These are phyloP conservation scores for Porites rus DNA, from an alignment of 92 coral and sea anemone species.

Conservation along the genomic window DNA sequence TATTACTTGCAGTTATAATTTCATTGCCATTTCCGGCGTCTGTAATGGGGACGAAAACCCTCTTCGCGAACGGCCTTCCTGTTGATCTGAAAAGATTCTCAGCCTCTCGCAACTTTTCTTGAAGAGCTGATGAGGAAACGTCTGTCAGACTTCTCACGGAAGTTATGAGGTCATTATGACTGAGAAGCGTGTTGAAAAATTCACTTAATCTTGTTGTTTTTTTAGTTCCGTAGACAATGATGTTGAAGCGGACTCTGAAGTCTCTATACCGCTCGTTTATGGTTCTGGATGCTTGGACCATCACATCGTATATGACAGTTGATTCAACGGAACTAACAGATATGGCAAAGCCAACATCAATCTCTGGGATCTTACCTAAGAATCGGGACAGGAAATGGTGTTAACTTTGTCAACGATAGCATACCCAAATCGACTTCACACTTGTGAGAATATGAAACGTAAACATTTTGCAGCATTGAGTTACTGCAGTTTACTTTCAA, in stretches of 20 bases:
- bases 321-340: constrained; percentile 63
- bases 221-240: constrained; percentile 67
- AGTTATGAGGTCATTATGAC: constrained; percentile 36
- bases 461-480: too few relatives aligned
- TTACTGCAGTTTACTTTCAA: too few relatives aligned
- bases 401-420: too few relatives aligned
- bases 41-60: constrained; percentile 78
- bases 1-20: constrained; percentile 7
- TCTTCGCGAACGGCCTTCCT: constrained; percentile 75
- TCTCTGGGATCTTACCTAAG: constrained; percentile 51
- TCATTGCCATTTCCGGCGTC: constrained; percentile 54
- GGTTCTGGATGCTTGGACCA: constrained; percentile 54
- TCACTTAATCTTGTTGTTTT: constrained; percentile 28
- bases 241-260: constrained; percentile 65
- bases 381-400: neutral
- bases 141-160: constrained; percentile 37
- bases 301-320: constrained; percentile 47
- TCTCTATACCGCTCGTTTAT: constrained; percentile 66
- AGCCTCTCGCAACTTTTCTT: constrained; percentile 44
- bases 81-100: constrained; percentile 48
- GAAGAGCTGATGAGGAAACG: constrained; percentile 39
- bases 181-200: constrained; percentile 35
- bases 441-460: too few relatives aligned
- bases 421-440: neutral
- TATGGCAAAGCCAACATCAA: constrained; percentile 83